Evolutionary conservation across 2,888 invertebrate species (phyloP).

Genomic region (Priocnemis perturbator): DNA sequence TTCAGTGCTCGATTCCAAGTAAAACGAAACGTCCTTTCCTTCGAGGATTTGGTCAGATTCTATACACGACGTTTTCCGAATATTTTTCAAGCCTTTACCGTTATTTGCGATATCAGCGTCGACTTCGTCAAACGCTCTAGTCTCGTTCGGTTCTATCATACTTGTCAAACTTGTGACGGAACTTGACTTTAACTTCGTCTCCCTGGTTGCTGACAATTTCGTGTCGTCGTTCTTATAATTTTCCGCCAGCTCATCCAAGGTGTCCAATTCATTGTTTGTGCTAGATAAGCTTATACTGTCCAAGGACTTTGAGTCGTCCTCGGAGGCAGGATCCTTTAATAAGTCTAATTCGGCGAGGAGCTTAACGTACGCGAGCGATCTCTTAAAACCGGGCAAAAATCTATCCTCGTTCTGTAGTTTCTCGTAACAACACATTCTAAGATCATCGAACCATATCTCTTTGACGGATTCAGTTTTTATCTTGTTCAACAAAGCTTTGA

Average conservation of each 20-base stretch:
- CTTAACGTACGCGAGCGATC: conserved; percentile 82
- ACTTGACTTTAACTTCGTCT: conserved; percentile 53
- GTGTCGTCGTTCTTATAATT: conserved; percentile 44
- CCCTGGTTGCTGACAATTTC: conserved; percentile 41
- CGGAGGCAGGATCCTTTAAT: conserved; percentile 78
- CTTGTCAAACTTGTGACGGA: conserved; percentile 59
- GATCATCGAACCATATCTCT: conserved; percentile 90
- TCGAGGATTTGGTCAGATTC: conserved; percentile 57
- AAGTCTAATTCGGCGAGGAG: conserved; percentile 85
- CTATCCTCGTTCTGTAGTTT: conserved; percentile 79
- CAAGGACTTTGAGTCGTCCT: conserved; percentile 79
- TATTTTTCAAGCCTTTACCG: conserved; percentile 44
- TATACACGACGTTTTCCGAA: conserved; percentile 50
- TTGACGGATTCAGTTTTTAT: conserved; percentile 81
- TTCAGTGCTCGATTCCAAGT: conserved; percentile 61
- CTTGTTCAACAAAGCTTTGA: conserved; percentile 79
- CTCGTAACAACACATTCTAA: conserved; percentile 84
- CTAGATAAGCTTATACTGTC: conserved; percentile 78
- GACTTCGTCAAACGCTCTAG: conserved; percentile 43
- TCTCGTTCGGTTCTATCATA: conserved; percentile 47
- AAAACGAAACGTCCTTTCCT: conserved; percentile 60
- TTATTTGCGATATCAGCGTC: conserved; percentile 39
- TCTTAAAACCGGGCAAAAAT: conserved; percentile 82
- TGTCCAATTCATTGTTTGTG: conserved; percentile 70
- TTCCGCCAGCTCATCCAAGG: conserved; percentile 62